Evolutionary conservation across 30 jellyfish, hydroid and myxozoan species (phyloP).

Genomic region (Catostylus mosaicus): DNA sequence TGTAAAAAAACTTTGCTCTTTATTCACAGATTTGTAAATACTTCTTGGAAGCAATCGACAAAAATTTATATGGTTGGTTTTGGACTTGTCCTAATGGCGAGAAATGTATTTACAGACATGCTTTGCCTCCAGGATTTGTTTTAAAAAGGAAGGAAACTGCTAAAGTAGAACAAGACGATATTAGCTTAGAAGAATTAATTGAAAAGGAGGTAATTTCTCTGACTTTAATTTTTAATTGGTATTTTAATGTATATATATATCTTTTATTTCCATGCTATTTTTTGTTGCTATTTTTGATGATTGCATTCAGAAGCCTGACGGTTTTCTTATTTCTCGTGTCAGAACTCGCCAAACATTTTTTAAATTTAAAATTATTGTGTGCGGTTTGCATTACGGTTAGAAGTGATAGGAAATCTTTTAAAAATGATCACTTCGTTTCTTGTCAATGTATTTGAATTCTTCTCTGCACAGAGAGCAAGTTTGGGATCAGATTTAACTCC

Average conservation of each 20-base stretch:
- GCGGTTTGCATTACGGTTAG: neutral
- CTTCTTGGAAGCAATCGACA: conserved; percentile 98
- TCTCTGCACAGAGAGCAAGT: conserved; percentile 68
- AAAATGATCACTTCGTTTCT: neutral
- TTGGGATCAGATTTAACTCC: conserved; percentile 90
- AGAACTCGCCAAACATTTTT: neutral
- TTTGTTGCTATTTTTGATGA: too few species aligned
- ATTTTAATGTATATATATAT: neutral
- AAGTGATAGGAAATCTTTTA: neutral
- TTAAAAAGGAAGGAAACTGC: conserved; percentile 81
- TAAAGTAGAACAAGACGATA: conserved; percentile 64
- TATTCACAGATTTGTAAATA: conserved; percentile 88
- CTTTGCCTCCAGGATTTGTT: conserved; percentile 98
- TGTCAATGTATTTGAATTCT: neutral
- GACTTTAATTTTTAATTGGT: neutral
- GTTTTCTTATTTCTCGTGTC: neutral
- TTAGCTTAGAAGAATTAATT: conserved; percentile 87
- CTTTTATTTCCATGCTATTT: too few species aligned
- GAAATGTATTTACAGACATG: conserved; percentile 95
- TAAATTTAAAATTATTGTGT: too few species aligned
- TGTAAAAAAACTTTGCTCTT: too few species aligned
- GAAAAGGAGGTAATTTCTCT: conserved; percentile 79
- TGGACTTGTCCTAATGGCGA: conserved; percentile 99
- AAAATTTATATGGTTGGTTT: conserved; percentile 97
- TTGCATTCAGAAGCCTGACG: neutral